Evolutionary conservation across 2,888 invertebrate species (phyloP).

Genomic region (Laspeyria flexula): DNA sequence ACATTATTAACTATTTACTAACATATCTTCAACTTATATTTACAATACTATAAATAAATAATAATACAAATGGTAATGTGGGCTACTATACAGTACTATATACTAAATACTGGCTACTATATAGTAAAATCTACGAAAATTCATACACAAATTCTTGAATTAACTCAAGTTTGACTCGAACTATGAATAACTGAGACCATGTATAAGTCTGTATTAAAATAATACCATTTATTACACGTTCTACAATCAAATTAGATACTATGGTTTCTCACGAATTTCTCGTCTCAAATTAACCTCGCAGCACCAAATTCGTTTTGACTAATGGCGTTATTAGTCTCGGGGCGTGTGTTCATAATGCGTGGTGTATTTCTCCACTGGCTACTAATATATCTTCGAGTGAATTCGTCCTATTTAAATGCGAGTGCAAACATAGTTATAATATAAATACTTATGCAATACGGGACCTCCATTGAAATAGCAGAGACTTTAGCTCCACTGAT

Average conservation of each 20-base stretch:
- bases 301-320: constrained; percentile 58
- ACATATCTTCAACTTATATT: too few relatives aligned
- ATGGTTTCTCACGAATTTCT: constrained; percentile 38
- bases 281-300: constrained; percentile 47
- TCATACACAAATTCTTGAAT: too few relatives aligned
- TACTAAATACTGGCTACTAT: too few relatives aligned
- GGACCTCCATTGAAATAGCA: too few relatives aligned
- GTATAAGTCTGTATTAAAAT: background rate
- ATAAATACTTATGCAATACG: too few relatives aligned
- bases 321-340: constrained; percentile 58
- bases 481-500: too few relatives aligned
- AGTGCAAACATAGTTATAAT: constrained; percentile 29
- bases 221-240: constrained; percentile 15
- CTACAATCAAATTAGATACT: constrained; percentile 45
- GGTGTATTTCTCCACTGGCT: constrained; percentile 50
- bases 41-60: too few relatives aligned
- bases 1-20: too few relatives aligned
- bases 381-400: constrained; percentile 51
- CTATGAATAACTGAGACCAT: background rate
- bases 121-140: too few relatives aligned
- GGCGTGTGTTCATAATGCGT: constrained; percentile 53
- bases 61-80: too few relatives aligned
- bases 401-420: constrained; percentile 35
- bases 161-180: background rate
- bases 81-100: too few relatives aligned